Evolutionary conservation across 37 sponge, comb jelly and placozoan species (phyloP).

Genomic region (Agelas oroides): DNA sequence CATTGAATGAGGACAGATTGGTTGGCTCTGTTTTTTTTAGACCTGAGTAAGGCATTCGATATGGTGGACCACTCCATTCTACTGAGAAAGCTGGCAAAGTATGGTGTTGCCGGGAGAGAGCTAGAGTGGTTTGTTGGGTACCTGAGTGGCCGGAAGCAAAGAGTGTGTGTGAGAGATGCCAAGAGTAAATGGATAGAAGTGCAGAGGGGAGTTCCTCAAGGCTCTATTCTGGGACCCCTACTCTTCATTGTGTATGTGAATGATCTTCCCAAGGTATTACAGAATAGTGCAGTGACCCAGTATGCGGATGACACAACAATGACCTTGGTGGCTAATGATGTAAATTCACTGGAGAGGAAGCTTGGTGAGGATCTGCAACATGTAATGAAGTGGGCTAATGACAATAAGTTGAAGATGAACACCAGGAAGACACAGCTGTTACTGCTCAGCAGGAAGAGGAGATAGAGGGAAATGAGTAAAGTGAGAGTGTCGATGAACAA

Average conservation of each 20-base stretch:
- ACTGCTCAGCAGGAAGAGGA: too few relatives aligned
- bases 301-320: slow-evolving; percentile 50
- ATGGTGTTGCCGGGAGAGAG: slow-evolving; percentile 4
- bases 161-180: slow-evolving; percentile 7
- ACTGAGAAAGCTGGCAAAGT: slow-evolving; percentile 8
- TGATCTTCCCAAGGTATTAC: slow-evolving; percentile 32
- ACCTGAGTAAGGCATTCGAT: slow-evolving; percentile 45
- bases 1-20: slow-evolving; percentile 23
- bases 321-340: too few relatives aligned
- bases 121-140: slow-evolving; percentile 30
- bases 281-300: slow-evolving; percentile 6
- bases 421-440: too few relatives aligned
- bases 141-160: slow-evolving; percentile 12
- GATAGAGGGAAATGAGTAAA: too few relatives aligned
- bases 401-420: too few relatives aligned
- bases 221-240: slow-evolving; percentile 44
- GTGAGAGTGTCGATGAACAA: too few relatives aligned
- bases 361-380: too few relatives aligned
- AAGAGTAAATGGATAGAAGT: slow-evolving; percentile 16
- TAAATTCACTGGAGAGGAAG: too few relatives aligned
- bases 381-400: too few relatives aligned
- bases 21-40: slow-evolving; percentile 29
- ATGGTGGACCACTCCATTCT: slow-evolving; percentile 35
- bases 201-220: slow-evolving; percentile 38
- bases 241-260: too few relatives aligned